These are phyloP conservation scores for Mythimna albipuncta DNA, from an alignment of 2,888 invertebrate genomes.

Conservation along the genomic window DNA sequence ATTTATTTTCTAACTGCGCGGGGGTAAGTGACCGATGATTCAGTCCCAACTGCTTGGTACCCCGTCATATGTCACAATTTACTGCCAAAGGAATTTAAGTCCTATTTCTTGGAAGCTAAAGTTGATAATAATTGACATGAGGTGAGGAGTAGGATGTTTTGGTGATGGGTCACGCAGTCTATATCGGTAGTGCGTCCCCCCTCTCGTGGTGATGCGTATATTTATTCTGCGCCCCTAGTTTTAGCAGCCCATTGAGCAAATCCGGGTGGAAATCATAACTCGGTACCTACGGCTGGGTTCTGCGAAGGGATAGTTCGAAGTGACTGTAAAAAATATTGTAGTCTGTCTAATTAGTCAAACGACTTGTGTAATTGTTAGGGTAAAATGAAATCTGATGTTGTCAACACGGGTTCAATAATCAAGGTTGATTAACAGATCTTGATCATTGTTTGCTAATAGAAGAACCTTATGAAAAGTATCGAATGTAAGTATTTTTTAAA, in stretches of 20 bases:
- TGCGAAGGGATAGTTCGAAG: not conserved
- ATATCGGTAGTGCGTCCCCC: conserved; percentile 76
- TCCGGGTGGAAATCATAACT: conserved; percentile 66
- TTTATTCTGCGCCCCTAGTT: conserved; percentile 78
- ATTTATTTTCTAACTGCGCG: conserved; percentile 79
- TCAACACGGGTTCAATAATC: no score
- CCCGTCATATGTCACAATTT: conserved; percentile 30
- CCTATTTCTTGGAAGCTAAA: conserved; percentile 2
- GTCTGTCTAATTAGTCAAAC: no score
- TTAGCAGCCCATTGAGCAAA: conserved; percentile 77
- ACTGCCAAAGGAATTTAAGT: conserved; percentile 26
- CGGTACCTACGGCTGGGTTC: conserved; percentile 22
- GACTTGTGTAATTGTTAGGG: no score
- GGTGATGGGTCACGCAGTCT: conserved; percentile 63
- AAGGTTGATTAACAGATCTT: no score
- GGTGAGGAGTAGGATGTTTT: conserved; percentile 30
- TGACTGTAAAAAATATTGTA: not conserved
- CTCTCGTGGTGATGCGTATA: conserved; percentile 76
- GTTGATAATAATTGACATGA: conserved; percentile 20
- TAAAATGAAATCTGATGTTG: no score
- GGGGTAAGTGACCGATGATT: conserved; percentile 86
- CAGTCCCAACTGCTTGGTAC: conserved; percentile 61
- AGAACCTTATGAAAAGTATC: no score
- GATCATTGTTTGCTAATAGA: no score
- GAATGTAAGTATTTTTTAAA: no score